phyloP scores from a whole-genome alignment of 2,113 vertebrate species.

The Sarotherodon lohbergeri region DNA sequence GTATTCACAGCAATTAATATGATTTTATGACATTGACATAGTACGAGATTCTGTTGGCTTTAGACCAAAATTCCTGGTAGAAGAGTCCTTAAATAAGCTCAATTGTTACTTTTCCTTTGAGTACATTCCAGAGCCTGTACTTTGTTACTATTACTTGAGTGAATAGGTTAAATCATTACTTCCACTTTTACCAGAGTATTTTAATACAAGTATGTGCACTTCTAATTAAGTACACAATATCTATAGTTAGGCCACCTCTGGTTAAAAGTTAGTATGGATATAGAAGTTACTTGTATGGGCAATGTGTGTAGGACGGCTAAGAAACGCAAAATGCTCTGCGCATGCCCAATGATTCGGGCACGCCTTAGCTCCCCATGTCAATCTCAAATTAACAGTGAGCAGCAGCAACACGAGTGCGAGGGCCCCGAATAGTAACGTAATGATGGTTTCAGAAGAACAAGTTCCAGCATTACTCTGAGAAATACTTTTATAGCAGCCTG shows the following conservation, averaged over 20 bases:
- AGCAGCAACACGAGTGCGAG: accelerated
- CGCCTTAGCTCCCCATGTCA: accelerated
- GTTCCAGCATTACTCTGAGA: not conserved
- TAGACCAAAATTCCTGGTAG: not conserved
- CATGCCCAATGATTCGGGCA: not conserved
- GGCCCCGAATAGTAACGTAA: accelerated
- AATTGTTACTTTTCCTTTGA: not conserved
- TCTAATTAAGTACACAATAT: not conserved
- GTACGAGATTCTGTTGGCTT: not conserved
- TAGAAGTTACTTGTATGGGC: not conserved
- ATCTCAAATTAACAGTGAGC: not conserved
- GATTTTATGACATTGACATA: not conserved
- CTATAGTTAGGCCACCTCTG: not conserved
- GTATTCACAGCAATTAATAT: not conserved
- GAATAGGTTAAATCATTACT: not conserved
- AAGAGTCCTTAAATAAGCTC: not conserved
- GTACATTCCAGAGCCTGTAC: not conserved
- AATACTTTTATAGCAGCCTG: not conserved
- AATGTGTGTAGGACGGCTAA: not conserved
- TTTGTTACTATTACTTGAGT: not conserved
- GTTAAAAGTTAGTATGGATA: not conserved
- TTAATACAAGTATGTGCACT: not conserved
- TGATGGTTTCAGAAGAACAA: not conserved
- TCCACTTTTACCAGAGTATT: not conserved
- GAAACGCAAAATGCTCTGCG: not conserved